Percentiles rank a stretch among this genome's conserved stretches.
phyloP scores from a whole-genome alignment of 2,797 vertebrate genomes.

The Clarias pachynema region DNA sequence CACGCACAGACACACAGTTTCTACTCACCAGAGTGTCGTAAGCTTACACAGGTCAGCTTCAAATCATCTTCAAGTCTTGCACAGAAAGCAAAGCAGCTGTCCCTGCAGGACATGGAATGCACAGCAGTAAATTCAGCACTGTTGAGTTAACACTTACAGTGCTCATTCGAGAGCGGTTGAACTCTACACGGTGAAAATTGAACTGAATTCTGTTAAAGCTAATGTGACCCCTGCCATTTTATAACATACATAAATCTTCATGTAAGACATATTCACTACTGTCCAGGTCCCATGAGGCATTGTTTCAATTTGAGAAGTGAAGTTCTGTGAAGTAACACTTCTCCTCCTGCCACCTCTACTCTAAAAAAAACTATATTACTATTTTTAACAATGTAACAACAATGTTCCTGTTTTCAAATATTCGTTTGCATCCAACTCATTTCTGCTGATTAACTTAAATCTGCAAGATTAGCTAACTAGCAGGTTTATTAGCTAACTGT shows the following conservation, averaged over 20 bases:
- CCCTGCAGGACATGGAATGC: slow-evolving; percentile 62
- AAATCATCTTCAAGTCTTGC: slow-evolving; percentile 27
- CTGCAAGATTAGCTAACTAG: too few relatives aligned
- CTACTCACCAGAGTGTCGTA: slow-evolving; percentile 38
- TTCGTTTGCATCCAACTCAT: background rate
- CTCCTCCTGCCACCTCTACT: background rate
- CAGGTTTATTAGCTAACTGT: background rate
- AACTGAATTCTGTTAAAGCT: slow-evolving; percentile 20
- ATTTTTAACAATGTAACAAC: background rate
- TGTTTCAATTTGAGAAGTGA: slow-evolving; percentile 10
- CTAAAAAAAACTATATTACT: background rate
- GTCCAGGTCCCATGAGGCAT: background rate
- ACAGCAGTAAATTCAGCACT: slow-evolving; percentile 68
- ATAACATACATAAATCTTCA: slow-evolving; percentile 23
- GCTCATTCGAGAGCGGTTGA: slow-evolving; percentile 12
- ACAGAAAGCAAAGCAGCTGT: slow-evolving; percentile 15
- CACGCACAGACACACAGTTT: slow-evolving; percentile 49
- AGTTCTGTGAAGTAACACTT: background rate
- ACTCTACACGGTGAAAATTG: slow-evolving; percentile 21
- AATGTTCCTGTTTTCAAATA: background rate
- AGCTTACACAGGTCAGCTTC: slow-evolving; percentile 2
- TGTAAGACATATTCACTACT: slow-evolving; percentile 13
- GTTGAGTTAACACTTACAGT: slow-evolving; percentile 70
- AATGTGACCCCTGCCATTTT: slow-evolving; percentile 7
- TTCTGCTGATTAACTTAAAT: background rate